Percentiles rank a stretch among this genome's conserved stretches.
Conservation (phyloP, 2,113 vertebrate species). For the Castor canadensis region DNA sequence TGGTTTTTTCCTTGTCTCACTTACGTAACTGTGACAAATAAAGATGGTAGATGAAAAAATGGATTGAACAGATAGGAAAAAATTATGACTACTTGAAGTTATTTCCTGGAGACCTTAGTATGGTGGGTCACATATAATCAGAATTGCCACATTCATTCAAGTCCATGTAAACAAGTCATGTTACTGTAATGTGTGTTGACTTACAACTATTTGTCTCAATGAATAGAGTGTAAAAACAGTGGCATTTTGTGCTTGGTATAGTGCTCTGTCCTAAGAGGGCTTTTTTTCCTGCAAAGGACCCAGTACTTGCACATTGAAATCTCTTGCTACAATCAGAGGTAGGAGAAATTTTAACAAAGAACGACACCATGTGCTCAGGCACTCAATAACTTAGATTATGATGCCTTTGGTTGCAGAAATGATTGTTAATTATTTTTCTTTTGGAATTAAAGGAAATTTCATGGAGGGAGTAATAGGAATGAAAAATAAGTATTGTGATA, state of each 20-base stretch:
- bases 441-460: not conserved
- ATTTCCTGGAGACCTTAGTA: not conserved
- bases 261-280: not conserved
- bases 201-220: not conserved
- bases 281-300: not conserved
- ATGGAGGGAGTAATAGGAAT: not conserved
- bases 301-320: not conserved
- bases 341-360: not conserved
- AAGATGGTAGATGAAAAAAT: not conserved
- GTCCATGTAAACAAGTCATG: not conserved
- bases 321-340: not conserved
- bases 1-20: not conserved
- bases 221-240: not conserved
- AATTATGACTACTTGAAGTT: not conserved
- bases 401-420: not conserved
- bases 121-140: not conserved
- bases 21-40: not conserved
- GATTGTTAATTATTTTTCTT: not conserved
- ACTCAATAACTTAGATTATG: not conserved
- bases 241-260: not conserved
- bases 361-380: not conserved
- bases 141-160: not conserved
- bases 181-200: not conserved
- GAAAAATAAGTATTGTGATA: not conserved
- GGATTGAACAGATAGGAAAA: not conserved